Base-by-base conservation (phyloP, 2,888 invertebrate genomes). In the Rotaria macrura region DNA sequence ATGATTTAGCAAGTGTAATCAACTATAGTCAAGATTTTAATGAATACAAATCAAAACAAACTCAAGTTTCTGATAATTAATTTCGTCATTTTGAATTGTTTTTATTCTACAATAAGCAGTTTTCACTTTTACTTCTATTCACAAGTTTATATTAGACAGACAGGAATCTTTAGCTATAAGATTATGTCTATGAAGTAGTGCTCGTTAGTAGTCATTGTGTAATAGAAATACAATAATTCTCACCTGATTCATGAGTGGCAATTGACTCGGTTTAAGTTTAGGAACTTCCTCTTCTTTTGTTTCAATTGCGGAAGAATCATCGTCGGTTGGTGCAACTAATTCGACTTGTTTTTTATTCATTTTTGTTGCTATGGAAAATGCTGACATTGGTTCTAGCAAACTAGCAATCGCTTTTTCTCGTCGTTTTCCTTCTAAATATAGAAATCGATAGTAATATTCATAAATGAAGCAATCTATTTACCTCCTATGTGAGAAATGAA, bases 171-270 rank as follows among this genome's bases (percentile, higher is more conserved):
- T 10, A 43, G 43, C 10, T 43, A 10, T 7, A 43, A 43, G 10
- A 7, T 43, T 43, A 7, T 43, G 5, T 10, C 43, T 10, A 10
- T 43, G 5, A 43, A 10, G 5, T 43, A 43, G 43, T 43, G 6
- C 5, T 43, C 43, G 43, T 43, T 43, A 7, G 10, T 43, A 43
- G 10, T 43, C 43, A 43, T 43, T 10, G 10, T 43, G 5, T 43
- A 43, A 43, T 7, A 43, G 43, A 43, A 10, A 43, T 10, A 43
- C 43, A 43, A 43, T 7, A 7, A 43, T 43, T 17, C n/a, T 7
- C 40, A 43, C 79, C n/a, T 79, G 79, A 79, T 43, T 43, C 43
- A 79, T 79, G 20, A 79, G 38, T n/a, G 79, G 79, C 43, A 79
- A n/a, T 79, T 43, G 25, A 43, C 79, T 79, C 2, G 9, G 25